phyloP scores from a whole-genome alignment of 2,888 invertebrate species.

The Pyrgus malvae region DNA sequence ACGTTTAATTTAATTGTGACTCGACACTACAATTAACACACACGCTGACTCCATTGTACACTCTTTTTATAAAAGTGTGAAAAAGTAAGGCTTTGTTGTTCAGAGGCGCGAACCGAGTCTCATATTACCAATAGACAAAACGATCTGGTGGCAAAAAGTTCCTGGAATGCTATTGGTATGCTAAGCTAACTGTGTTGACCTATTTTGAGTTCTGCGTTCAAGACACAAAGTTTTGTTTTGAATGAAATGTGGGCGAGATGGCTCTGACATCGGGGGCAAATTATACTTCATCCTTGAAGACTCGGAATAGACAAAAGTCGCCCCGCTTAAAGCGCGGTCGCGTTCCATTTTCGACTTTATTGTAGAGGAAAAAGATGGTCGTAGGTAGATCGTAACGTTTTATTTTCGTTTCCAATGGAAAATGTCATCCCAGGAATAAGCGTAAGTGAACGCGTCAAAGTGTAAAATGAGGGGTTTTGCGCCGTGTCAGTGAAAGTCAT shows the following conservation, averaged over 20 bases:
- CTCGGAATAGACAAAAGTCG: slow-evolving; percentile 76
- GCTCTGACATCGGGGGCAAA: slow-evolving; percentile 49
- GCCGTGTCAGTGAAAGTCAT: slow-evolving; percentile 80
- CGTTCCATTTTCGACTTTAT: slow-evolving; percentile 61
- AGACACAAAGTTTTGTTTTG: slow-evolving; percentile 47
- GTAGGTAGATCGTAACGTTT: slow-evolving; percentile 45
- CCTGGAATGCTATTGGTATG: slow-evolving; percentile 31
- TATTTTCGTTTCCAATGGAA: slow-evolving; percentile 64
- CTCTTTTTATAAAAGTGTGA: slow-evolving; percentile 66
- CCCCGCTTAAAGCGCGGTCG: slow-evolving; percentile 44
- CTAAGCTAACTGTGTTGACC: slow-evolving; percentile 33
- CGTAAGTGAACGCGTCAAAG: slow-evolving; percentile 81
- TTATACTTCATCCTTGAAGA: slow-evolving; percentile 73
- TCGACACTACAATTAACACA: slow-evolving; percentile 54
- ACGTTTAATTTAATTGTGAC: slow-evolving; percentile 50
- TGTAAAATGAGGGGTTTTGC: slow-evolving; percentile 81
- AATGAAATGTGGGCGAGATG: slow-evolving; percentile 41
- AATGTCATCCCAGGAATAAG: slow-evolving; percentile 75
- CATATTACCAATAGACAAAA: slow-evolving; percentile 77
- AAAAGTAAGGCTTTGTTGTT: slow-evolving; percentile 71
- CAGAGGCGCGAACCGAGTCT: slow-evolving; percentile 74
- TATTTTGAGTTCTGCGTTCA: slow-evolving; percentile 44
- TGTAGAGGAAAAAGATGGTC: slow-evolving; percentile 38
- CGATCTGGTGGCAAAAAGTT: slow-evolving; percentile 55
- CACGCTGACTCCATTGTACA: slow-evolving; percentile 49